Evolutionary conservation across 2,888 invertebrate species (phyloP), one percentile per base, ranked within the genome.

Genomic region (Papilio gigon): DNA sequence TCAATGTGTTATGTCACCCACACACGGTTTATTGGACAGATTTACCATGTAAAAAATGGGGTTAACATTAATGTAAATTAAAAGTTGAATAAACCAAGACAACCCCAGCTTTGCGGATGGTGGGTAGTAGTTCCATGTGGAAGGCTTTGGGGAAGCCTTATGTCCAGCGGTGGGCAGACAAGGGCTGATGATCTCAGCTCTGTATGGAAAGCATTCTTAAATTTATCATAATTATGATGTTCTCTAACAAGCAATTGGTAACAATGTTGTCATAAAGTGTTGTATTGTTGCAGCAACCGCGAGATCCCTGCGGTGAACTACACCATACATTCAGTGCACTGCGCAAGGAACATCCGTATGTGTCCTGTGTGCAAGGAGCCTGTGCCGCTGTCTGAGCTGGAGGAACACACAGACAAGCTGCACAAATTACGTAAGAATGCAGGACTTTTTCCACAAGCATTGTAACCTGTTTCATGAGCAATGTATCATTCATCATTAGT

Each of bases 321-420:
- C 89, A 93, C 94, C 2, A 95, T 94, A 85, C 96, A 96, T 85
- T 93, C 93, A 22, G 93, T 94, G 71, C 95, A 95, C 85, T 96
- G 96, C 79, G 92, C 93, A 0, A 88, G 95, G 44, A 95, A 95
- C 84, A 93, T 95, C 62, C 87, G 93, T 2, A 80, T 95, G 61
- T 96, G 96, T 76, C 90, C 93, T 0, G 92, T 93, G 3, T 96
- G 96, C 84, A 93, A 94, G 76, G 95, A 95, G 78, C 94, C 95
- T 0, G 92, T 95, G 64, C 94, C 93, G 0, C 89, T 92, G 47
- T 80, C 87, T 0, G 93, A 95, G 68, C 86, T 94, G 70, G 92
- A 94, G 61, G 86, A 90, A 0, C 96, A 96, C 76, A 89, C 90
- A 78, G 77, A 87, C 76, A 81, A 87, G 82, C 72, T 83, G 75